Conservation (phyloP, 2,888 invertebrate genomes). For the Mimumesa dahlbomi region DNA sequence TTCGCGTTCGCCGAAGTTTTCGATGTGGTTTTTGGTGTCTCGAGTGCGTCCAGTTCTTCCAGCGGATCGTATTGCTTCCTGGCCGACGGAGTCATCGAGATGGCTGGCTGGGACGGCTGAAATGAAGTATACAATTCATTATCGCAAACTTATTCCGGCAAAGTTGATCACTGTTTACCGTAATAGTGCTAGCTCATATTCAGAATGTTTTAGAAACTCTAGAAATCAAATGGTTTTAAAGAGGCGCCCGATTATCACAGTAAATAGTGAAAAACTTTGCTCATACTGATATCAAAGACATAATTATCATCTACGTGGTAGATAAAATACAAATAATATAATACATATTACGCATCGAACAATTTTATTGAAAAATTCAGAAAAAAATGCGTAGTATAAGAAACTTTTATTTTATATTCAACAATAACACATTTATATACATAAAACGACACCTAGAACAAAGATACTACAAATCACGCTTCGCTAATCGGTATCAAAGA, state of each 20-base stretch:
- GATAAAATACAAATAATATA: not conserved
- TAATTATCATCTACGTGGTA: too few species aligned
- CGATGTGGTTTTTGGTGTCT: slow-evolving; percentile 60
- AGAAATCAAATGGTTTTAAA: too few species aligned
- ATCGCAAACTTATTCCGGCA: slow-evolving; percentile 71
- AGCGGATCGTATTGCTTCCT: slow-evolving; percentile 78
- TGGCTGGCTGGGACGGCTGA: slow-evolving; percentile 72
- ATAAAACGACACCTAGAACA: slow-evolving; percentile 41
- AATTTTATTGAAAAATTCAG: slow-evolving; percentile 30
- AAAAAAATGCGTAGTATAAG: slow-evolving; percentile 38
- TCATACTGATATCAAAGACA: not conserved
- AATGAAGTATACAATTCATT: slow-evolving; percentile 70
- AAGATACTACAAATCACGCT: slow-evolving; percentile 19
- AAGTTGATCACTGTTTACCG: slow-evolving; percentile 69
- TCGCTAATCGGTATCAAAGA: slow-evolving; percentile 34
- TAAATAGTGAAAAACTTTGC: slow-evolving; percentile 73
- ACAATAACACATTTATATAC: slow-evolving; percentile 54
- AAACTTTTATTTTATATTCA: slow-evolving; percentile 59
- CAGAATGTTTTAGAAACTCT: slow-evolving; percentile 1
- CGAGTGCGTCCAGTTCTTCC: slow-evolving; percentile 78
- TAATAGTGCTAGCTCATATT: slow-evolving; percentile 25
- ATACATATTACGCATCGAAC: not conserved
- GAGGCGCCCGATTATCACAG: too few species aligned
- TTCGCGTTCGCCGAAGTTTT: slow-evolving; percentile 59
- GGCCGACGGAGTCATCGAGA: slow-evolving; percentile 75